Conservation (phyloP, 2,888 invertebrate species). For the Diogma glabrata region DNA sequence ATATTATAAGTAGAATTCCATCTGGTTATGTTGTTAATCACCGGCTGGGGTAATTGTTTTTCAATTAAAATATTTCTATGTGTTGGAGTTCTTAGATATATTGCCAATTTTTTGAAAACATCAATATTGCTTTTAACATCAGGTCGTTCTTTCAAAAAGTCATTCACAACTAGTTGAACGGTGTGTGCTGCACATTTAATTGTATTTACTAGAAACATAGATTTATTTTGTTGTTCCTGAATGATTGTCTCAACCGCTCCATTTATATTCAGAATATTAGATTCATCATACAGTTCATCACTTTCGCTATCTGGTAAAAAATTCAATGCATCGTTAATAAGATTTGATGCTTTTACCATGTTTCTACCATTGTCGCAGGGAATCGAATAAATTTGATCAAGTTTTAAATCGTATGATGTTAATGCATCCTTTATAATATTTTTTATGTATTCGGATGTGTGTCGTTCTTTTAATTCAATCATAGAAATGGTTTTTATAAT, state of each 20-base stretch:
- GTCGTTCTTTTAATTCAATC: neutral
- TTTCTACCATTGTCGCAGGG: neutral
- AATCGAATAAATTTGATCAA: constrained; percentile 1
- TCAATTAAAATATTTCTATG: neutral
- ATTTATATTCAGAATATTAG: neutral
- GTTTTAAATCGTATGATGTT: neutral
- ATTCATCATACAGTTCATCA: neutral
- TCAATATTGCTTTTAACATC: neutral
- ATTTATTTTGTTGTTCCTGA: neutral
- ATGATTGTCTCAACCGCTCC: neutral
- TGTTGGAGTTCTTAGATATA: neutral
- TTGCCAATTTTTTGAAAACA: neutral
- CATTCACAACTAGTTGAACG: neutral
- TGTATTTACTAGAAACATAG: neutral
- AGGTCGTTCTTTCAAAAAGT: neutral
- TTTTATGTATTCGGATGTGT: neutral
- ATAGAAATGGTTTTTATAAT: neutral
- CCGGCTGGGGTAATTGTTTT: neutral
- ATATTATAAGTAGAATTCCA: neutral
- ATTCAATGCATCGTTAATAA: neutral
- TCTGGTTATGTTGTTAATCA: neutral
- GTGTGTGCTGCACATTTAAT: neutral
- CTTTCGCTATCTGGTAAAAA: neutral
- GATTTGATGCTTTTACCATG: neutral
- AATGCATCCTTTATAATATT: neutral